Evolutionary conservation across 2,113 vertebrate species (phyloP).

Genomic region (Fukomys damarensis): DNA sequence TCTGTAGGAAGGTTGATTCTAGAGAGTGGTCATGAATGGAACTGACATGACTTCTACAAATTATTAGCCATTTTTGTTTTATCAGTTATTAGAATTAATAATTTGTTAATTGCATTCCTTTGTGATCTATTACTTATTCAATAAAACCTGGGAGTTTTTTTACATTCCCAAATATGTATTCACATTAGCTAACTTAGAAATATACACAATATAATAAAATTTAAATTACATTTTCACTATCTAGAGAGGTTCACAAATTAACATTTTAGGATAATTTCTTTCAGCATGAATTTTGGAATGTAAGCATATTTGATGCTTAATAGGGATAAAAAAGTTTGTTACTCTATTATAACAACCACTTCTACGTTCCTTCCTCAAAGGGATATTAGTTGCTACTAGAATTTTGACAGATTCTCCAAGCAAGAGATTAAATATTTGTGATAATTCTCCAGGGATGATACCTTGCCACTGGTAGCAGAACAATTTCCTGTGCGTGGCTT

Average conservation of each 20-base stretch:
- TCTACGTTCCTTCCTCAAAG: background rate
- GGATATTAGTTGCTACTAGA: background rate
- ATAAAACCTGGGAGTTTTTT: background rate
- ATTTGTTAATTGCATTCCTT: background rate
- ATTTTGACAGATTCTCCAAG: background rate
- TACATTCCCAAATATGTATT: constrained; percentile 6
- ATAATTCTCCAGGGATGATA: background rate
- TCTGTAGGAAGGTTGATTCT: background rate
- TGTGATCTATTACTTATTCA: background rate
- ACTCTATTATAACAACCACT: background rate
- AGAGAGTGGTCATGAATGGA: background rate
- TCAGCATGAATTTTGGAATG: constrained; percentile 1
- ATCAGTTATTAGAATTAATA: constrained; percentile 3
- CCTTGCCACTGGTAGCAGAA: background rate
- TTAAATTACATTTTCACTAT: constrained; percentile 2
- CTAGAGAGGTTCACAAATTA: background rate
- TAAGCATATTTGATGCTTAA: constrained; percentile 40
- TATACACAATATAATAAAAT: background rate
- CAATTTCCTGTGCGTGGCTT: constrained; percentile 5
- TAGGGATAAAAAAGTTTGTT: background rate
- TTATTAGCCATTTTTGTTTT: background rate
- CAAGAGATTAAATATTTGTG: constrained; percentile 7
- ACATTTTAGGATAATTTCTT: constrained; percentile 28
- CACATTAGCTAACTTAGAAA: background rate
- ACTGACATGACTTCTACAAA: background rate